phyloP scores from a whole-genome alignment of 2,888 invertebrate genomes.

The Thumatha senex region DNA sequence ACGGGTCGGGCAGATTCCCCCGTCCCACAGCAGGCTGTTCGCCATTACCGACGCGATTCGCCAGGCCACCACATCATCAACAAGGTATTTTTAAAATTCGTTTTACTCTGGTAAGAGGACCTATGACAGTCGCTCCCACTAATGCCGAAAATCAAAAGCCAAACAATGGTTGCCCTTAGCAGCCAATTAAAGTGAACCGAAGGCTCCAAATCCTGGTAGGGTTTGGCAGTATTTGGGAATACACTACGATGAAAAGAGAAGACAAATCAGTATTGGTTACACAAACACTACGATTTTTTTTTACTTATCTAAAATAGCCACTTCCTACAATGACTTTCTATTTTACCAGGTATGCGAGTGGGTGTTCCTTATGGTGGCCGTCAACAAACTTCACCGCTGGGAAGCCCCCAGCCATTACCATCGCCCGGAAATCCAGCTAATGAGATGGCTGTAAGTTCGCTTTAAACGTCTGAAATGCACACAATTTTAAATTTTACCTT shows the following conservation, averaged over 20 bases:
- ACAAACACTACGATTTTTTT: too few species aligned
- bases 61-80: slow-evolving; percentile 74
- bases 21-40: slow-evolving; percentile 75
- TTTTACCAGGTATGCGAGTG: slow-evolving; percentile 68
- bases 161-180: too few species aligned
- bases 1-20: slow-evolving; percentile 65
- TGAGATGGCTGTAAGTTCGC: slow-evolving; percentile 68
- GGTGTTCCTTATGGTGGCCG: slow-evolving; percentile 70
- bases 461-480: too few species aligned
- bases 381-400: slow-evolving; percentile 76
- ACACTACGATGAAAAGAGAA: too few species aligned
- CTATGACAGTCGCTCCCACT: too few species aligned
- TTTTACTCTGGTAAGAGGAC: neutral
- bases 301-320: too few species aligned
- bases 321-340: neutral
- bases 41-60: slow-evolving; percentile 70
- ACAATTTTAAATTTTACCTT: too few species aligned
- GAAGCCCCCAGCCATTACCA: slow-evolving; percentile 78
- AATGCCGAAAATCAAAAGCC: too few species aligned
- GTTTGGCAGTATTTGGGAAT: too few species aligned
- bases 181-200: too few species aligned
- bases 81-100: slow-evolving; percentile 52
- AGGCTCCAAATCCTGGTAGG: too few species aligned
- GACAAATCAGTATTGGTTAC: neutral
- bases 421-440: slow-evolving; percentile 74